phyloP scores from a whole-genome alignment of 2,113 vertebrate genomes.

The Cyanistes caeruleus region DNA sequence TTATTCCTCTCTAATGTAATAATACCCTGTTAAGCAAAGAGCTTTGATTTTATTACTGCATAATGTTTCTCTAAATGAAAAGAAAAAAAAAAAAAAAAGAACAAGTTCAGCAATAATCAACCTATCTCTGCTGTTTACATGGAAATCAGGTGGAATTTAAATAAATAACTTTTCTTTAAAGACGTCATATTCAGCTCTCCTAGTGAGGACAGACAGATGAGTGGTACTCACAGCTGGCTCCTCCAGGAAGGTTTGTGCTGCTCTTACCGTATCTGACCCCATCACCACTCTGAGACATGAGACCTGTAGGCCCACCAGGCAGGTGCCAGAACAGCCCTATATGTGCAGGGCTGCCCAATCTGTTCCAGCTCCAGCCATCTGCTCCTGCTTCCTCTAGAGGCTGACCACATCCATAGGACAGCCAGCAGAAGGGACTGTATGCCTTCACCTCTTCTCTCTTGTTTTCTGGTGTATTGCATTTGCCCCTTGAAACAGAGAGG shows the following conservation, averaged over 20 bases:
- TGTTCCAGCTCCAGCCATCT: background rate
- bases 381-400: background rate
- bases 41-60: background rate
- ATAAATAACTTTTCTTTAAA: background rate
- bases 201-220: background rate
- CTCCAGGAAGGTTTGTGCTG: rapidly evolving
- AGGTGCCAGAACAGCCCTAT: background rate
- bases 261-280: background rate
- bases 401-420: background rate
- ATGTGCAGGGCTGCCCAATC: background rate
- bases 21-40: constrained; percentile 27
- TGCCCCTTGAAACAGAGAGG: background rate
- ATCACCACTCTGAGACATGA: rapidly evolving
- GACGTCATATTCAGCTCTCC: background rate
- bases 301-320: background rate
- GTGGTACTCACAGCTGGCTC: background rate
- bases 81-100: background rate
- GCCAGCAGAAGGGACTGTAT: background rate
- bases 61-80: constrained; percentile 24
- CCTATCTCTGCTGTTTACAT: background rate
- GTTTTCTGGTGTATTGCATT: background rate
- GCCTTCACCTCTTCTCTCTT: background rate
- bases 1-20: constrained; percentile 42
- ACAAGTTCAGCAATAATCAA: background rate
- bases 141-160: background rate